These are phyloP conservation scores for Oxyteleia sp. DNA, from an alignment of 2,888 invertebrate species.

Conservation along the genomic window DNA sequence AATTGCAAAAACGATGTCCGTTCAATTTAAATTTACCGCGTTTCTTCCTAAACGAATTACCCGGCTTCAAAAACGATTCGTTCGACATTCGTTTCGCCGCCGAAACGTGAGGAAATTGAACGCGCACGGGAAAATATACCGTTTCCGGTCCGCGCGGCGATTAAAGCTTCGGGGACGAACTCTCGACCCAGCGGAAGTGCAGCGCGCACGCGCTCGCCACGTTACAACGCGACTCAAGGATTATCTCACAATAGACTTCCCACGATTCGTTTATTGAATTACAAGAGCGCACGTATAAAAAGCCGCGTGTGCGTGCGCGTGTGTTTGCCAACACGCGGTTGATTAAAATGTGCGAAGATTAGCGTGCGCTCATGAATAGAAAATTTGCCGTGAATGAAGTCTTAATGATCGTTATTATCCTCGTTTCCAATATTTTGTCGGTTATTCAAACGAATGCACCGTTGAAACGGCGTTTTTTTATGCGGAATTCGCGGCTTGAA, in stretches of 20 bases:
- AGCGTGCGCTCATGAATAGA: slow-evolving; percentile 54
- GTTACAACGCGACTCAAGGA: slow-evolving; percentile 75
- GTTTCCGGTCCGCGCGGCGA: slow-evolving; percentile 58
- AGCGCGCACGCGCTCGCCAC: slow-evolving; percentile 63
- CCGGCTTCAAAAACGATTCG: no score
- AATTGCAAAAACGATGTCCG: no score
- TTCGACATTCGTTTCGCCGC: no score
- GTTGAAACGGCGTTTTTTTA: background rate
- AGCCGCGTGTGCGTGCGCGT: slow-evolving; percentile 13
- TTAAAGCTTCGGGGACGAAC: slow-evolving; percentile 42
- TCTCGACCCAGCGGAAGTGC: slow-evolving; percentile 63
- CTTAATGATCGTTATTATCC: slow-evolving; percentile 41
- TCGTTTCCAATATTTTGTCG: slow-evolving; percentile 26
- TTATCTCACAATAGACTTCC: slow-evolving; percentile 83
- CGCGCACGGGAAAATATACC: slow-evolving; percentile 48
- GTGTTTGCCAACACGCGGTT: slow-evolving; percentile 19
- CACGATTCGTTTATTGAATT: slow-evolving; percentile 80
- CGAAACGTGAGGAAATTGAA: slow-evolving; percentile 60
- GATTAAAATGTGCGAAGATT: slow-evolving; percentile 69
- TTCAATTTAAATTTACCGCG: no score
- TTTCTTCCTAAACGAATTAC: no score
- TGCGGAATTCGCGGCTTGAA: background rate
- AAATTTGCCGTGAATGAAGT: slow-evolving; percentile 60
- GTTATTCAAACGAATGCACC: background rate
- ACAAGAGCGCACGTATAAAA: slow-evolving; percentile 58